Conservation (phyloP, 2,888 invertebrate genomes). For the Nebria brevicollis region DNA sequence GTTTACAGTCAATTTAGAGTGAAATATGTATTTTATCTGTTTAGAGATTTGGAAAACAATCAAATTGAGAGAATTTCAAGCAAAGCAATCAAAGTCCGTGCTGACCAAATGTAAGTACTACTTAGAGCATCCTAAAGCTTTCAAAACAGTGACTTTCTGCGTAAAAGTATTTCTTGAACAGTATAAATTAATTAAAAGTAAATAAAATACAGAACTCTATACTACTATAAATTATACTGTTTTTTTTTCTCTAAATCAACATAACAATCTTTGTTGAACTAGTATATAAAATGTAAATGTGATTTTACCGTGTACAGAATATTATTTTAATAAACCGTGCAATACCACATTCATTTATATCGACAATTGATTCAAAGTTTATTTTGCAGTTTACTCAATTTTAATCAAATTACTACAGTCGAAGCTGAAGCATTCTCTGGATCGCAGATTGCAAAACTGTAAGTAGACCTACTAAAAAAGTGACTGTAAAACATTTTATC, state of each 20-base stretch:
- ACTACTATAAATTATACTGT: not conserved
- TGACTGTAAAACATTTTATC: not conserved
- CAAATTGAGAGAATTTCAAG: conserved; percentile 58
- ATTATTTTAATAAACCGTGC: not conserved
- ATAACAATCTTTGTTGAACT: not conserved
- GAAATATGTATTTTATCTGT: conserved; percentile 49
- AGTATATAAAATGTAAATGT: not conserved
- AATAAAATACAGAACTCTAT: not conserved
- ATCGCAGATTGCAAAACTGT: conserved; percentile 76
- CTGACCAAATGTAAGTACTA: conserved; percentile 62
- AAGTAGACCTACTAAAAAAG: conserved; percentile 56
- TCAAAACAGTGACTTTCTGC: not conserved
- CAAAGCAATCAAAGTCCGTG: conserved; percentile 58
- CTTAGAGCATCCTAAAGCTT: not conserved
- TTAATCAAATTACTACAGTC: conserved; percentile 75
- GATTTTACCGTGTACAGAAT: not conserved
- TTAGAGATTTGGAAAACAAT: conserved; percentile 63
- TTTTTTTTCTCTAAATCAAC: not conserved
- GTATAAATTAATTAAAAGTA: not conserved
- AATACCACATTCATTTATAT: too few species aligned
- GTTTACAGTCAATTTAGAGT: not conserved
- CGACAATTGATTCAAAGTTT: conserved; percentile 28
- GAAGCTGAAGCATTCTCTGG: conserved; percentile 80
- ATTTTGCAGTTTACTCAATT: conserved; percentile 73
- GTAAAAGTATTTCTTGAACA: not conserved